These are phyloP conservation scores for Byasa hedistus DNA, from an alignment of 2,888 invertebrate species.

Conservation along the genomic window DNA sequence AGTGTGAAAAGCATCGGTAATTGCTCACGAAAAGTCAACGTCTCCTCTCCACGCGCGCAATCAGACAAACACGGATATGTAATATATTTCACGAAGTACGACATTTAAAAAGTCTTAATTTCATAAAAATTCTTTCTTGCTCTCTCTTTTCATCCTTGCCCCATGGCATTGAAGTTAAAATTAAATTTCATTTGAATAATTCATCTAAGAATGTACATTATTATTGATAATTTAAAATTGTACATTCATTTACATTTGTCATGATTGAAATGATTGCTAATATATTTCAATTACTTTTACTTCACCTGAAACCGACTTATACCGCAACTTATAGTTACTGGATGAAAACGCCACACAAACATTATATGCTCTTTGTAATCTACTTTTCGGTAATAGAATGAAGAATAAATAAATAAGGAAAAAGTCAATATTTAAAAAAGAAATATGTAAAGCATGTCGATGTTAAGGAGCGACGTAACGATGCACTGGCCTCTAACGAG, in stretches of 20 bases:
- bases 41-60: slow-evolving; percentile 7
- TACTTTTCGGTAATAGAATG: background rate
- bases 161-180: too few relatives aligned
- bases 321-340: too few relatives aligned
- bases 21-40: slow-evolving; percentile 58
- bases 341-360: too few relatives aligned
- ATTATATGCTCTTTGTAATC: too few relatives aligned
- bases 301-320: too few relatives aligned
- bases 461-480: slow-evolving; percentile 10
- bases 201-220: too few relatives aligned
- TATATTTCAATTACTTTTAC: too few relatives aligned
- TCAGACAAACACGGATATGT: background rate
- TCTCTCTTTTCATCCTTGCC: too few relatives aligned
- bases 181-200: too few relatives aligned
- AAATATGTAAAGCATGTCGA: background rate
- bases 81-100: background rate
- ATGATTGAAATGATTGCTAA: too few relatives aligned
- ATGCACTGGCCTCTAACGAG: slow-evolving; percentile 49
- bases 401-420: background rate
- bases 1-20: slow-evolving; percentile 74
- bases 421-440: background rate
- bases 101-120: background rate
- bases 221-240: too few relatives aligned
- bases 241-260: too few relatives aligned
- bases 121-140: background rate